These are phyloP conservation scores for Linnaemya vulpina DNA, from an alignment of 2,888 invertebrate genomes.

Conservation along the genomic window DNA sequence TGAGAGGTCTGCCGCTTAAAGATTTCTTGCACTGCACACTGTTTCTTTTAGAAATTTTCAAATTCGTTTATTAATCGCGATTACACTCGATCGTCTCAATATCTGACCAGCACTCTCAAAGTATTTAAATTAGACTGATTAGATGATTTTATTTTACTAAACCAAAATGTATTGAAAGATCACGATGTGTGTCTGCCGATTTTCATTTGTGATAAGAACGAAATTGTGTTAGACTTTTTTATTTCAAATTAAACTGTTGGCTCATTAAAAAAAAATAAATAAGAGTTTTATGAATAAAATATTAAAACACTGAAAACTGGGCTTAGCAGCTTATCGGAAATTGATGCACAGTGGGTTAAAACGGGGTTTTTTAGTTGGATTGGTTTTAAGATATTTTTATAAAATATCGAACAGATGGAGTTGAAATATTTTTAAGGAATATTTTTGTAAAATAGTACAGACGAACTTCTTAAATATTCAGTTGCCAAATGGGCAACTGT, in stretches of 20 bases:
- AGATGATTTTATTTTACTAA: slow-evolving; percentile 20
- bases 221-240: background rate
- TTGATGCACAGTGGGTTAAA: no score
- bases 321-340: background rate
- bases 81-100: background rate
- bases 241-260: background rate
- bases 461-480: no score
- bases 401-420: no score
- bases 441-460: no score
- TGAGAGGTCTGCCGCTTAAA: background rate
- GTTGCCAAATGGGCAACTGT: no score
- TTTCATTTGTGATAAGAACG: slow-evolving; percentile 32
- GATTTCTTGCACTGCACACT: slow-evolving; percentile 27
- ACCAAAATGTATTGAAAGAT: slow-evolving; percentile 28
- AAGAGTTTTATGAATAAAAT: slow-evolving; percentile 11
- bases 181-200: slow-evolving; percentile 14
- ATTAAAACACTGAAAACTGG: background rate
- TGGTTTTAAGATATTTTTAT: no score
- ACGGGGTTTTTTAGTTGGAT: no score
- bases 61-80: slow-evolving; percentile 15
- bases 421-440: no score
- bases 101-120: slow-evolving; percentile 54
- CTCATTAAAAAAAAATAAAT: slow-evolving; percentile 3
- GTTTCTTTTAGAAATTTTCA: slow-evolving; percentile 13
- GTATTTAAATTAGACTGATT: slow-evolving; percentile 59